A percentile compares a stretch with the other conserved stretches of the same genome.
Conservation (phyloP, 2,113 vertebrate genomes). For the Nipponia nippon region DNA sequence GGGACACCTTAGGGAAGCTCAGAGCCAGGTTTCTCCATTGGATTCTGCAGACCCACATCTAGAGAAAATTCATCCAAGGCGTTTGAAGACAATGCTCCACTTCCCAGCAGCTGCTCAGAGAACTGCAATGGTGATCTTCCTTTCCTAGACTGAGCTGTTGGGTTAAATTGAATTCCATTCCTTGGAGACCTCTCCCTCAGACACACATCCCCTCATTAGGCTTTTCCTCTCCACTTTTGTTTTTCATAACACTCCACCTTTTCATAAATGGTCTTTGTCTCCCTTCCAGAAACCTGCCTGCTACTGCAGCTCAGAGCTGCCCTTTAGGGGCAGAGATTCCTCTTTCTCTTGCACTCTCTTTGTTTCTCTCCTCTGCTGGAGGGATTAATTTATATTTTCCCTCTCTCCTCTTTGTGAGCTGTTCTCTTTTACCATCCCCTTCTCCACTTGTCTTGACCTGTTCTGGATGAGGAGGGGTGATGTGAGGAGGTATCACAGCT, state of each 20-base stretch:
- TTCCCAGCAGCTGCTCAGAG: background rate
- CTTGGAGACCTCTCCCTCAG: background rate
- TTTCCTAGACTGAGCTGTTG: background rate
- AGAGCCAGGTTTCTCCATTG: background rate
- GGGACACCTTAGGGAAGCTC: background rate
- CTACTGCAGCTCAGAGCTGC: background rate
- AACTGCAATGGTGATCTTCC: background rate
- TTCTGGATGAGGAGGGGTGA: background rate
- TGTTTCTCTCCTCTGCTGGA: background rate
- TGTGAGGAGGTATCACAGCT: background rate
- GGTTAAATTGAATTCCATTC: slow-evolving; percentile 2
- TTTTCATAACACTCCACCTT: background rate
- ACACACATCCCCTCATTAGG: background rate
- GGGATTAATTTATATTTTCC: background rate
- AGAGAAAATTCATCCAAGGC: background rate
- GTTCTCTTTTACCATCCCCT: background rate
- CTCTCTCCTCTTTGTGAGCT: background rate
- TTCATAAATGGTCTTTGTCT: background rate
- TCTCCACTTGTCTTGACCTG: background rate
- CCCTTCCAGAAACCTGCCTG: background rate
- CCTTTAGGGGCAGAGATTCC: background rate
- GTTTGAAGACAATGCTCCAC: background rate
- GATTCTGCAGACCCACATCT: background rate
- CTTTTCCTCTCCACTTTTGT: background rate
- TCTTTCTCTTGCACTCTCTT: background rate